These are phyloP conservation scores for Microplitis mediator DNA, from an alignment of 1,140 invertebrate genomes.

Conservation along the genomic window DNA sequence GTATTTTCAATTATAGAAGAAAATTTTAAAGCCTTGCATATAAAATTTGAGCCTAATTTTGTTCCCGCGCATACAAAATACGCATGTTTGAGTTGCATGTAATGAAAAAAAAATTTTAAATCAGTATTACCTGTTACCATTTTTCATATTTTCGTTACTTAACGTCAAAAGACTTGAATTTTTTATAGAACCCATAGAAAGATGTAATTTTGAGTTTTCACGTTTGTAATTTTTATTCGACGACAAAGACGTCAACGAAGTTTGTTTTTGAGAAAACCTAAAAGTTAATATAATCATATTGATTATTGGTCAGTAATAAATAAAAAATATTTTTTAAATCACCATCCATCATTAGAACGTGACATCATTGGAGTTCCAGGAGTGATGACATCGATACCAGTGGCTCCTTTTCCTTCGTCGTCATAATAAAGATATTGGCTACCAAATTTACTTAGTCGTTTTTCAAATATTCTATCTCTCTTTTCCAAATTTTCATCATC, in stretches of 20 bases:
- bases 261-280: conserved; percentile 43
- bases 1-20: no score
- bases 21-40: no score
- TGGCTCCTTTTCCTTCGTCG: conserved; percentile 64
- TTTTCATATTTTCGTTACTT: conserved; percentile 6
- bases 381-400: conserved; percentile 70
- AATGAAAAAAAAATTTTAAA: no score
- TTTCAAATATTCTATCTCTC: conserved; percentile 9
- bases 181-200: no score
- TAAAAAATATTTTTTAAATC: conserved; percentile 28
- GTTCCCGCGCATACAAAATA: no score
- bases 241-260: conserved; percentile 38
- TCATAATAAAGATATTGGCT: conserved; percentile 73
- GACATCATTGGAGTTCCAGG: conserved; percentile 71
- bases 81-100: no score
- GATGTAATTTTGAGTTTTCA: conserved; percentile 8
- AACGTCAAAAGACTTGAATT: conserved; percentile 8
- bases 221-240: conserved; percentile 29
- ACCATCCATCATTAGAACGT: conserved; percentile 71
- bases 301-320: neutral
- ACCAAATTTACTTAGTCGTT: conserved; percentile 35
- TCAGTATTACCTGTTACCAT: conserved; percentile 3
- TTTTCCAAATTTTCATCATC: conserved; percentile 24
- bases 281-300: no score
- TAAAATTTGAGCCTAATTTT: no score